Conservation (phyloP, 2,888 invertebrate genomes). For the Linyphia triangularis region DNA sequence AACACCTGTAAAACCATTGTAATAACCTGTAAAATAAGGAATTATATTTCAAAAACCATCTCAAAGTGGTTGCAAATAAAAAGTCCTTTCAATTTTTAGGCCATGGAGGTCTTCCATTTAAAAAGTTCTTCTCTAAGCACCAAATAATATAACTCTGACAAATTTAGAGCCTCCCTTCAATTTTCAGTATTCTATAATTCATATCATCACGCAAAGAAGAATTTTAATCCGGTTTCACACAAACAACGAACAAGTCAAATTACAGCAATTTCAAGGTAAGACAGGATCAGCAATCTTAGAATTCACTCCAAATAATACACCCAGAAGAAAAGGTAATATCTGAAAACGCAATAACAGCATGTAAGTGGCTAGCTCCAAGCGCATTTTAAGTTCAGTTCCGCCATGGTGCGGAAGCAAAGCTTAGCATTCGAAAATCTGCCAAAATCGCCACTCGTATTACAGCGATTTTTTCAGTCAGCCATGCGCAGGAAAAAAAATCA, state of each 20-base stretch:
- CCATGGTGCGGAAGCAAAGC: constrained; percentile 1
- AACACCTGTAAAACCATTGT: too few species aligned
- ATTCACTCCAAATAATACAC: neutral
- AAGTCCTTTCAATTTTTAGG: too few species aligned
- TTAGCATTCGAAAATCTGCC: neutral
- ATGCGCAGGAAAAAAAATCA: constrained; percentile 23
- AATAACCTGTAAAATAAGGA: too few species aligned
- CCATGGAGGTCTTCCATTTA: too few species aligned
- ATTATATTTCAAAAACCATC: too few species aligned
- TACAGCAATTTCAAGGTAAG: neutral
- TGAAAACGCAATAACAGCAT: neutral
- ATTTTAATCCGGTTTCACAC: neutral
- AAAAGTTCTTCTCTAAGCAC: too few species aligned
- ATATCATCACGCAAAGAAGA: neutral
- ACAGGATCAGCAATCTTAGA: neutral
- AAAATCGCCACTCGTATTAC: neutral
- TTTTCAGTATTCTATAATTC: neutral
- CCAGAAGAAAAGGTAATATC: neutral
- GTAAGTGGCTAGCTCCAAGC: neutral
- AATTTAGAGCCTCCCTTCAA: neutral
- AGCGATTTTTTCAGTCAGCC: constrained; percentile 47
- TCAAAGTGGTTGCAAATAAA: too few species aligned
- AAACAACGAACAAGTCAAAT: neutral
- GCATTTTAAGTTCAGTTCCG: neutral
- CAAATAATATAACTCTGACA: neutral